These are phyloP conservation scores for Pseudomugil tenellus DNA, from an alignment of 2,797 vertebrate species.

Conservation along the genomic window DNA sequence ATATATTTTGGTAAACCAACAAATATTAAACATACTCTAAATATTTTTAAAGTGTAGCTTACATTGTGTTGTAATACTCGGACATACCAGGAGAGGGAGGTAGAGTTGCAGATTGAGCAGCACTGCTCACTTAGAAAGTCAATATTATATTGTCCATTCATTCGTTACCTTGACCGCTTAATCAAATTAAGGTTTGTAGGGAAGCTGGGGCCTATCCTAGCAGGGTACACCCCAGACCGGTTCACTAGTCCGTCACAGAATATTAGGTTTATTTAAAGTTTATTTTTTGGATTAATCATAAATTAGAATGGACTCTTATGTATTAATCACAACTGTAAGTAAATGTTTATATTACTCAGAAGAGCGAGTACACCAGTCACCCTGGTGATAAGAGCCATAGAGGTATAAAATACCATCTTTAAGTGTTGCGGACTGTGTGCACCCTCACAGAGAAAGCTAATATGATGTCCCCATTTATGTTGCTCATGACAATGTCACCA, in stretches of 20 bases:
- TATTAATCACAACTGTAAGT: neutral
- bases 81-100: constrained; percentile 37
- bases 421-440: too few relatives aligned
- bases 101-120: neutral
- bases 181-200: too few relatives aligned
- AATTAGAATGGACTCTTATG: neutral
- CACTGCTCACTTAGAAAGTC: neutral
- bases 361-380: neutral
- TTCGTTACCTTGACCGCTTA: too few relatives aligned
- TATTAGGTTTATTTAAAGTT: neutral
- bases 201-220: too few relatives aligned
- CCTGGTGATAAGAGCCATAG: neutral
- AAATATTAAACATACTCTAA: constrained; percentile 14
- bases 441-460: too few relatives aligned
- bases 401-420: neutral
- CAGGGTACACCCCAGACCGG: too few relatives aligned
- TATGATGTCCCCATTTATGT: too few relatives aligned
- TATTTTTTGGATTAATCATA: neutral
- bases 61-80: constrained; percentile 24
- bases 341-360: neutral
- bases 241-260: too few relatives aligned
- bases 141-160: too few relatives aligned
- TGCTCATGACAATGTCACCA: too few relatives aligned
- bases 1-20: neutral
- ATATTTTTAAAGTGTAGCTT: neutral